These are phyloP conservation scores for Apodemus speciosus DNA, from an alignment of 2,113 vertebrate genomes.

Conservation along the genomic window DNA sequence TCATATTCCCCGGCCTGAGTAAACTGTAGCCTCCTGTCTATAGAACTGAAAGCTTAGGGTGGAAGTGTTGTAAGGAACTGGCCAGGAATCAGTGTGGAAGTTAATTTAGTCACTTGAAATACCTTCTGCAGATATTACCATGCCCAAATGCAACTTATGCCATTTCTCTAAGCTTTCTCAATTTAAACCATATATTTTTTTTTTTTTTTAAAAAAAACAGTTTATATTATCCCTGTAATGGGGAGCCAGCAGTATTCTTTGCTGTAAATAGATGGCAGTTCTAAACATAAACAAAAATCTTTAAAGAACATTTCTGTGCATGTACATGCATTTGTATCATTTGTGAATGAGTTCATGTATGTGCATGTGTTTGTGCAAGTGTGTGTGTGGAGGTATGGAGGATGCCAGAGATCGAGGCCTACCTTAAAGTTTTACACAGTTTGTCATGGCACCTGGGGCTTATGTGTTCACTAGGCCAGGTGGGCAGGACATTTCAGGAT, in stretches of 20 bases:
- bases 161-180: slow-evolving; percentile 7
- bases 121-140: neutral
- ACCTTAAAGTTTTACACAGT: neutral
- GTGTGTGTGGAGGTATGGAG: neutral
- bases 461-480: neutral
- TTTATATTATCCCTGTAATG: slow-evolving; percentile 20
- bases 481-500: neutral
- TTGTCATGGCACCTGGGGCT: neutral
- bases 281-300: slow-evolving; percentile 22
- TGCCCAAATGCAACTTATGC: neutral
- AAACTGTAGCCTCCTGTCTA: neutral
- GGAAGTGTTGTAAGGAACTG: slow-evolving; percentile 24
- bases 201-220: no score
- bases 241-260: neutral
- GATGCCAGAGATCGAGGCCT: neutral
- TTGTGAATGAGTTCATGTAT: neutral
- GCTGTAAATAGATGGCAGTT: neutral
- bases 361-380: neutral
- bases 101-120: neutral
- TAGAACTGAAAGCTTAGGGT: neutral
- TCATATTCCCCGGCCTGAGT: neutral
- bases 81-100: neutral
- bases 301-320: neutral
- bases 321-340: no score
- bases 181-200: neutral